Conservation (phyloP, 2,113 vertebrate species). For the Numida meleagris region DNA sequence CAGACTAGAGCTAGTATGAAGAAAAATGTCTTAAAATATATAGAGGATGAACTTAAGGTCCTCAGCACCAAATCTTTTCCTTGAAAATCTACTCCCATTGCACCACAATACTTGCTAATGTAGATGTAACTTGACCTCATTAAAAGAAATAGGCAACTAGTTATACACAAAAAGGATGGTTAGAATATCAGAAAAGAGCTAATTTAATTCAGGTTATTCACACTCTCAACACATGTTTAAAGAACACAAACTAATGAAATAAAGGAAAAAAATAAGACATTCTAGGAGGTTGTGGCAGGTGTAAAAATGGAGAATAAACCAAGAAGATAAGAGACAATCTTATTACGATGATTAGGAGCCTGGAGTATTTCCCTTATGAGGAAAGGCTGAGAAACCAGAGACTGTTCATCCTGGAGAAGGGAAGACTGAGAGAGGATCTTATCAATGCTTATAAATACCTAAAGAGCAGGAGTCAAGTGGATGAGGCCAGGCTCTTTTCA, state of each 20-base stretch:
- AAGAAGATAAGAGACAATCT: no score
- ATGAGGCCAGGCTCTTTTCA: not conserved
- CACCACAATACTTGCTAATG: not conserved
- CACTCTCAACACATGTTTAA: not conserved
- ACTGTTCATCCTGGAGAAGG: not conserved
- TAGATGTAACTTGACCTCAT: not conserved
- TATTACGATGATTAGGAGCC: not conserved
- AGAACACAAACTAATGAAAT: not conserved
- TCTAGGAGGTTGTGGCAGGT: not conserved
- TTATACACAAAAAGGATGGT: accelerated
- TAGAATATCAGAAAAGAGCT: not conserved
- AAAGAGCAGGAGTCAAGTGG: not conserved
- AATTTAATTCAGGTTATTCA: not conserved
- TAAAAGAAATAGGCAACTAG: not conserved
- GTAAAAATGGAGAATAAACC: not conserved
- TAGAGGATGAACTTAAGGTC: not conserved
- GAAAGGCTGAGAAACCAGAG: not conserved
- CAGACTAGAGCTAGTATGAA: not conserved
- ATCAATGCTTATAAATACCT: not conserved
- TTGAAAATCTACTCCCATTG: not conserved
- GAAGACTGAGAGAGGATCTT: not conserved
- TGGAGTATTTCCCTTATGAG: not conserved
- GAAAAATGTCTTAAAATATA: not conserved
- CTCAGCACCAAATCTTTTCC: not conserved
- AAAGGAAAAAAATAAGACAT: not conserved